These are phyloP conservation scores for Drepanosiphum platanoidis DNA, from an alignment of 2,888 invertebrate genomes.

Conservation along the genomic window DNA sequence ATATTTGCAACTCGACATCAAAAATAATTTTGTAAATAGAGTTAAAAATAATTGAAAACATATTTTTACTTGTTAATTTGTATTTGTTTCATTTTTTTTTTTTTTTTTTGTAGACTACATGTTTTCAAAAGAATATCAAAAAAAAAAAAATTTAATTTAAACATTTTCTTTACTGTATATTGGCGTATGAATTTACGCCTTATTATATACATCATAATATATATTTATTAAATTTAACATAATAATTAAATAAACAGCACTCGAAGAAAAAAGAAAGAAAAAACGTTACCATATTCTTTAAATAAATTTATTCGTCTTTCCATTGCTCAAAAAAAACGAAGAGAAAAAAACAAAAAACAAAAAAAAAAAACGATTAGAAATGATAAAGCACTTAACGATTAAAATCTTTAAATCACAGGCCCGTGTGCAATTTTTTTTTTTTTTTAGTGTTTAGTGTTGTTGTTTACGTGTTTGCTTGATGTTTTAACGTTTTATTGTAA, in stretches of 20 bases:
- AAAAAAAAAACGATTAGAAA: constrained; percentile 17
- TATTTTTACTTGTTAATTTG: constrained; percentile 57
- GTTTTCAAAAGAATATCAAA: constrained; percentile 33
- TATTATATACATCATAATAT: not conserved
- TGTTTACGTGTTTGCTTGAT: constrained; percentile 54
- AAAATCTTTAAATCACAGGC: constrained; percentile 21
- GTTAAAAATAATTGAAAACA: constrained; percentile 30
- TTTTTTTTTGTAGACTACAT: constrained; percentile 23
- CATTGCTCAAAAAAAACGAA: constrained; percentile 60
- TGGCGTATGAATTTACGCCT: not conserved
- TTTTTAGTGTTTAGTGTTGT: constrained; percentile 56
- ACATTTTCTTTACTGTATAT: not conserved
- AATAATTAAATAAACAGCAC: constrained; percentile 38
- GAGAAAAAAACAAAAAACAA: too few species aligned
- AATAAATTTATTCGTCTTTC: constrained; percentile 22
- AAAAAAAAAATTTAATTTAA: constrained; percentile 12
- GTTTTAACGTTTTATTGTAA: constrained; percentile 51
- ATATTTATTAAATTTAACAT: constrained; percentile 6
- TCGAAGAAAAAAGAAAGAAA: constrained; percentile 48
- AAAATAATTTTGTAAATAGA: constrained; percentile 54
- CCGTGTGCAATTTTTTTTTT: constrained; percentile 58
- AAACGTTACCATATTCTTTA: constrained; percentile 50
- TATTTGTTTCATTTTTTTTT: constrained; percentile 37
- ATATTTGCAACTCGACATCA: constrained; percentile 51
- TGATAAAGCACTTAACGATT: constrained; percentile 29